Percentiles rank a stretch among this genome's conserved stretches.
Conservation (phyloP, 2,797 vertebrate genomes). For the Argentina silus region DNA sequence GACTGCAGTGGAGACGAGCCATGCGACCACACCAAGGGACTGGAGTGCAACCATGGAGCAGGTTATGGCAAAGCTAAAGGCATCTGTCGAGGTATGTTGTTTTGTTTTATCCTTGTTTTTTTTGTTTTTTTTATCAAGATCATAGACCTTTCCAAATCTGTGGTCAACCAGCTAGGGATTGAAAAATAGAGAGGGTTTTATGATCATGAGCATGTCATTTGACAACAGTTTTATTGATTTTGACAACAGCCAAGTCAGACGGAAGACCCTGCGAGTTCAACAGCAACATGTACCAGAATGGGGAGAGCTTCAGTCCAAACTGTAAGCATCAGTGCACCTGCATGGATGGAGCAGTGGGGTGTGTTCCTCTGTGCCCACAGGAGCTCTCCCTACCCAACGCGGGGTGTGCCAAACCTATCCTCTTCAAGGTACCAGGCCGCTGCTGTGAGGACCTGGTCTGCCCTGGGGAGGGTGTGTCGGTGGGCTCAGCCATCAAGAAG, state of each 20-base stretch:
- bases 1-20: slow-evolving; percentile 93
- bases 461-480: slow-evolving; percentile 65
- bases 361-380: slow-evolving; percentile 86
- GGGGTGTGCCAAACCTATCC: slow-evolving; percentile 81
- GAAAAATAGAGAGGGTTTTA: too few species aligned
- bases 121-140: too few species aligned
- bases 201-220: too few species aligned
- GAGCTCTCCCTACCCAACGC: slow-evolving; percentile 82
- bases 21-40: slow-evolving; percentile 89
- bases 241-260: slow-evolving; percentile 85
- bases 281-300: slow-evolving; percentile 91
- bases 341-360: slow-evolving; percentile 88
- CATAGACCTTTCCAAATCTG: too few species aligned
- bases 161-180: too few species aligned
- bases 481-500: slow-evolving; percentile 56
- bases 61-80: slow-evolving; percentile 79
- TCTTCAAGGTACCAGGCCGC: slow-evolving; percentile 82
- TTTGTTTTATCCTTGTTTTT: too few species aligned
- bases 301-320: slow-evolving; percentile 90
- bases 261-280: slow-evolving; percentile 92
- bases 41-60: slow-evolving; percentile 91
- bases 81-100: slow-evolving; percentile 88
- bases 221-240: too few species aligned
- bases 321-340: slow-evolving; percentile 95
- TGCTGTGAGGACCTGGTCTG: slow-evolving; percentile 90